A percentile compares a stretch with the other conserved stretches of the same genome.
Evolutionary conservation across 2,888 invertebrate genomes (phyloP).

Genomic region (Herminia tarsipennalis): DNA sequence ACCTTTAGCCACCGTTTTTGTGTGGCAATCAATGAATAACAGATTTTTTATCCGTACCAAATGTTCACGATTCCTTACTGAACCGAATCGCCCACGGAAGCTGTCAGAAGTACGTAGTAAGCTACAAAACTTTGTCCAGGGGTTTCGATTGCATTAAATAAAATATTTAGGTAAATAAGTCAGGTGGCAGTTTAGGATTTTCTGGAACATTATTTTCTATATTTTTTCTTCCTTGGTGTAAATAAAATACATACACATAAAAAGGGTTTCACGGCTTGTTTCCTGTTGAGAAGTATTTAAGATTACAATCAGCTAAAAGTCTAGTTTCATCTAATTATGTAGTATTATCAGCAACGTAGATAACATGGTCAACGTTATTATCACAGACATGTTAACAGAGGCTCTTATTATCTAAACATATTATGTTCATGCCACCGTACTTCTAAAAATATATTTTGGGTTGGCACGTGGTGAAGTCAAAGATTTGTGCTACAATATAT

Average conservation of each 20-base stretch:
- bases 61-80: constrained; percentile 33
- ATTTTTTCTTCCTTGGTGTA: too few relatives aligned
- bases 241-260: too few relatives aligned
- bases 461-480: constrained; percentile 1
- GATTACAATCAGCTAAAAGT: too few relatives aligned
- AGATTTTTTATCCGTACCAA: constrained; percentile 18
- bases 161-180: background rate
- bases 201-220: too few relatives aligned
- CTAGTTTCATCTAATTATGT: too few relatives aligned
- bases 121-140: too few relatives aligned
- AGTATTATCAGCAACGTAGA: constrained; percentile 32
- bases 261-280: too few relatives aligned
- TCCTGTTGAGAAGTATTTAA: too few relatives aligned
- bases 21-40: constrained; percentile 15
- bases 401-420: constrained; percentile 36
- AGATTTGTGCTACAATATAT: too few relatives aligned
- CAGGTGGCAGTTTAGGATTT: too few relatives aligned
- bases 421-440: constrained; percentile 12
- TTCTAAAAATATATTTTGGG: constrained; percentile 1
- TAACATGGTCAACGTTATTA: constrained; percentile 39
- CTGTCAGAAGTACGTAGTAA: constrained; percentile 17
- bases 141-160: background rate
- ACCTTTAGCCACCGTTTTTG: too few relatives aligned
- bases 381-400: constrained; percentile 36
- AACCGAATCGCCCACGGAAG: constrained; percentile 28